Percentiles rank a stretch among this genome's conserved stretches.
Conservation (phyloP, 1,140 invertebrate species). For the Olivierus martensii region DNA sequence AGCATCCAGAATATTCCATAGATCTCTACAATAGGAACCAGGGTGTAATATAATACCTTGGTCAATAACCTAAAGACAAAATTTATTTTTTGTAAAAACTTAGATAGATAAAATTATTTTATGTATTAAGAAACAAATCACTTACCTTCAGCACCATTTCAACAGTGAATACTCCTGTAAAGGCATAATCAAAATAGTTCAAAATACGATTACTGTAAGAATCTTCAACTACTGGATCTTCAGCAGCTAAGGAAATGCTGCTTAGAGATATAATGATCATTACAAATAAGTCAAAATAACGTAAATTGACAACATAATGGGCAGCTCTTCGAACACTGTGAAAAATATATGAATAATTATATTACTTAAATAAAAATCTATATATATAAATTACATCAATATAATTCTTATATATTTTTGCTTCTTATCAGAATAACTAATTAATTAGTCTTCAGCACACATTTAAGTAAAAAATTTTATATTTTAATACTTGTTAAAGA, state of each 20-base stretch:
- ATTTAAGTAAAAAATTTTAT: no score
- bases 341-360: no score
- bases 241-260: constrained; percentile 95
- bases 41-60: constrained; percentile 51
- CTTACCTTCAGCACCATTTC: constrained; percentile 87
- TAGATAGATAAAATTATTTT: no score
- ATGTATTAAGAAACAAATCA: not conserved
- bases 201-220: constrained; percentile 64
- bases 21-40: constrained; percentile 50
- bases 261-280: constrained; percentile 97
- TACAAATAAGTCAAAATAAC: constrained; percentile 99
- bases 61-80: constrained; percentile 43
- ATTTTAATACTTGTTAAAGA: no score
- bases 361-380: no score
- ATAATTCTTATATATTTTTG: no score
- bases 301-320: constrained; percentile 96
- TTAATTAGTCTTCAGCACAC: no score
- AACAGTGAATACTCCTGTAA: constrained; percentile 98
- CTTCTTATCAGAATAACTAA: no score
- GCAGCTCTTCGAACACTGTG: constrained; percentile 73
- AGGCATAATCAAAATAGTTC: constrained; percentile 98
- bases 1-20: constrained; percentile 56
- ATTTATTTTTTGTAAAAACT: no score
- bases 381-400: no score
- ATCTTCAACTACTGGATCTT: constrained; percentile 89